Conservation (phyloP, 2,113 vertebrate species). For the Alaudala cheleensis region DNA sequence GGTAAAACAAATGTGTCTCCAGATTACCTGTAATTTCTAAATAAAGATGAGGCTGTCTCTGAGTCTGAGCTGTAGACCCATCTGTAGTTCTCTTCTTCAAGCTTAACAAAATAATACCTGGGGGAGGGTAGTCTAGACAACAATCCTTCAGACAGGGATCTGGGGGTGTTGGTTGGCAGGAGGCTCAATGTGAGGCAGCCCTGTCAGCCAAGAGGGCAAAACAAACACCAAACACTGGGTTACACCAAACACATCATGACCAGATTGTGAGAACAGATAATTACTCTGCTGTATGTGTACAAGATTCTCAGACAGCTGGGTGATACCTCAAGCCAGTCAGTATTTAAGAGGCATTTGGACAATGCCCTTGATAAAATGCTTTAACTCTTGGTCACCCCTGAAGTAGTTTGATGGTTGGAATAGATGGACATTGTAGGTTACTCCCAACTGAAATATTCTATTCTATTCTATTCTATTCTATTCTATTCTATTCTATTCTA, state of each 20-base stretch:
- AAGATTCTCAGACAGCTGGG: background rate
- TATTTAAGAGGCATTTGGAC: background rate
- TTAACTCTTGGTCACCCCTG: background rate
- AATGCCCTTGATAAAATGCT: background rate
- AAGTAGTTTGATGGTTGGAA: background rate
- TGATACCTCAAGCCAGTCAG: rapidly evolving
- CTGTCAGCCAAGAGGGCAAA: background rate
- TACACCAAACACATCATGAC: background rate
- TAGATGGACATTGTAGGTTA: rapidly evolving
- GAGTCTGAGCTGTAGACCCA: background rate
- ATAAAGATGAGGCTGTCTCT: background rate
- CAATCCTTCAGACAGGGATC: background rate
- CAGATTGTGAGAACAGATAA: background rate
- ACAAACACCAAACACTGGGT: rapidly evolving
- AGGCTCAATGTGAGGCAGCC: rapidly evolving
- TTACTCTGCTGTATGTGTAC: background rate
- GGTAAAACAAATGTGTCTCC: background rate
- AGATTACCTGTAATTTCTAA: background rate
- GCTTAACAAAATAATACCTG: background rate
- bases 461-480: background rate
- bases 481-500: background rate
- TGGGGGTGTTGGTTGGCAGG: rapidly evolving
- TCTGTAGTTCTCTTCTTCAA: background rate
- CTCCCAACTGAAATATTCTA: background rate
- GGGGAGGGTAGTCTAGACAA: background rate